These are phyloP conservation scores for Mormoops blainvillei DNA, from an alignment of 2,113 vertebrate genomes.

Conservation along the genomic window DNA sequence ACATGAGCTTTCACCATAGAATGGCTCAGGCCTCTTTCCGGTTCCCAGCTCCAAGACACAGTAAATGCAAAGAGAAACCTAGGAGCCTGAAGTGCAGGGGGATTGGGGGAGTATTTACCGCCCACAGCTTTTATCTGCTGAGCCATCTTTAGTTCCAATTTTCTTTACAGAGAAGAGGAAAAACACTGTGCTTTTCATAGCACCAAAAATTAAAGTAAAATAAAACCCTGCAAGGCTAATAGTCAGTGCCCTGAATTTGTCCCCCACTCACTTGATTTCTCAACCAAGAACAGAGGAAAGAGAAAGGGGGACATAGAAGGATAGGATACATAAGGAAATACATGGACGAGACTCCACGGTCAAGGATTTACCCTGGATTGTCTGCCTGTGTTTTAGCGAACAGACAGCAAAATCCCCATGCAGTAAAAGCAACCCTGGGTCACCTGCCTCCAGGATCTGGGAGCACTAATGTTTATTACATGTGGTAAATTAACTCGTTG, in stretches of 20 bases:
- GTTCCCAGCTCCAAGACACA: conserved; percentile 37
- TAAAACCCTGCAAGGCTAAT: conserved; percentile 52
- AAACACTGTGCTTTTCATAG: conserved; percentile 67
- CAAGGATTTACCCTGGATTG: not conserved
- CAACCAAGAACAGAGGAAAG: not conserved
- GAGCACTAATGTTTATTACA: not conserved
- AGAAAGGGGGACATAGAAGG: not conserved
- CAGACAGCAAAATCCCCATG: not conserved
- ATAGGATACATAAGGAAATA: not conserved
- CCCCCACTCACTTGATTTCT: conserved; percentile 13
- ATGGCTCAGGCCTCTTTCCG: not conserved
- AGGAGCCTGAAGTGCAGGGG: conserved; percentile 40
- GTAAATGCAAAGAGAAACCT: conserved; percentile 53
- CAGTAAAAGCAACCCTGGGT: not conserved
- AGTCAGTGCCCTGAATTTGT: conserved; percentile 40
- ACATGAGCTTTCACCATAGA: not conserved
- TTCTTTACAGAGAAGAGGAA: conserved; percentile 64
- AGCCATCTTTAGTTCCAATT: conserved; percentile 70
- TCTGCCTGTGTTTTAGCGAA: not conserved
- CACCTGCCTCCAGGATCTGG: not conserved
- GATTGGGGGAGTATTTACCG: conserved; percentile 64
- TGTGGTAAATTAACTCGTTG: not conserved
- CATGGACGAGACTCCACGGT: not conserved
- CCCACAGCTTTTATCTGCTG: conserved; percentile 69
- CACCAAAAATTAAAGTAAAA: conserved; percentile 56